Evolutionary conservation across 1,140 invertebrate species (phyloP).

Genomic region (roundworm (Caenorhabditis elegans)): DNA sequence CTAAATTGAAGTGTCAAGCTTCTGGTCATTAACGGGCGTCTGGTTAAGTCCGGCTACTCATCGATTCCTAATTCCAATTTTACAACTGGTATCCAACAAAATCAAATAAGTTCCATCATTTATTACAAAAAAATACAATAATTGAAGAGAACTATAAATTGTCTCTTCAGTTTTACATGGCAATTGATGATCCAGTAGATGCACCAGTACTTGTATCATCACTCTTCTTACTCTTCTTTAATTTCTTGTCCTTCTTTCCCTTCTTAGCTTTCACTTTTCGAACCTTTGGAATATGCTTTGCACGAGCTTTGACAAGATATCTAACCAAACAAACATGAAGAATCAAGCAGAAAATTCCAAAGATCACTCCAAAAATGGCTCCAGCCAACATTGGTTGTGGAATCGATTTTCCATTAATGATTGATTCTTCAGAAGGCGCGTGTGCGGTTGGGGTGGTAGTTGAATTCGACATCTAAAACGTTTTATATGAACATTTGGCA

Average conservation of each 20-base stretch:
- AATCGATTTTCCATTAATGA: not conserved
- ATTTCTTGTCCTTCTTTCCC: not conserved
- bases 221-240: not conserved
- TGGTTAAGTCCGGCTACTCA: too few species aligned
- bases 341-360: constrained; percentile 2
- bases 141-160: too few species aligned
- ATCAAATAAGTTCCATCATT: too few species aligned
- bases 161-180: too few species aligned
- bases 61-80: too few species aligned
- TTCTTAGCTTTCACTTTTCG: constrained; percentile 14
- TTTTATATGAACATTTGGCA: too few species aligned
- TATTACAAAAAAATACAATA: too few species aligned
- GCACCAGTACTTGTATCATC: too few species aligned
- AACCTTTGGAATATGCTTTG: not conserved
- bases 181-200: too few species aligned
- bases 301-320: not conserved
- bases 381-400: not conserved
- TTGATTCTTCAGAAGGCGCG: not conserved
- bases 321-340: constrained; percentile 18
- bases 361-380: not conserved
- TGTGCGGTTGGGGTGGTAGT: not conserved
- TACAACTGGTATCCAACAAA: too few species aligned
- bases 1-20: too few species aligned
- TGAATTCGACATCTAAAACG: not conserved
- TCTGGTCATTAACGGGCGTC: too few species aligned